Evolutionary conservation across 2,797 vertebrate species (phyloP), one percentile per base, ranked within the genome.

Genomic region (Streptopelia turtur): DNA sequence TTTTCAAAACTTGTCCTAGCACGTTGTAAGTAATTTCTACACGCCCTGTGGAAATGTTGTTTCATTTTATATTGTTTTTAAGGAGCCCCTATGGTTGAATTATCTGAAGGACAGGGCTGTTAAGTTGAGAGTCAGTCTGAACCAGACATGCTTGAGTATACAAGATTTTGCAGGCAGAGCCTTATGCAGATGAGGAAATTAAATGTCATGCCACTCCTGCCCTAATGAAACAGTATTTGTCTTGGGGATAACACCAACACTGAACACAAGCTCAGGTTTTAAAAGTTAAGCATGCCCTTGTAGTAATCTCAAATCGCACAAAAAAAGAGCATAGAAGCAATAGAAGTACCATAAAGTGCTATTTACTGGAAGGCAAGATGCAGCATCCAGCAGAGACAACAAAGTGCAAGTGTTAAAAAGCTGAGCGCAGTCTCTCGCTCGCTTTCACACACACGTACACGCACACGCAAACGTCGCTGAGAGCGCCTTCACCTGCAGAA

Each of bases 401-500:
- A 76, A 88, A 86, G 65, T 66, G 60, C 66, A 93, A 93, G 55
- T 6, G 41, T 89, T 89, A 68, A 91, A 93, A 90, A 84, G 71
- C 71, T 50, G 82, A 81, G 86, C 15, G 28, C 39, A 47, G 56
- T 4, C 35, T 60, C 56, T 85, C 8, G 12, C 43, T 59, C 0
- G 5, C 70, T 92, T 72, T 69, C 68, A 65, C 52, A 50, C 30
- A 56, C 39, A 21, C 47, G 9, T 4, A 39, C 7, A 25, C 6
- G 11, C 41, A 60, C 66, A 80, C 1, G 22, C 83, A 92, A 92
- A 72, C 2, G 8, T 12, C 21, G 22, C 94, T 82, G 64, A 91
- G 78, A 84, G 85, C 8, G 76, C 77, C 96, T 97, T 97, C 95
- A 98, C 98, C 98, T 98, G 97, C 96, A 95, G 95, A 95, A 97